Conservation (phyloP, 2,797 vertebrate species). For the Rhabdophis nuchalis region DNA sequence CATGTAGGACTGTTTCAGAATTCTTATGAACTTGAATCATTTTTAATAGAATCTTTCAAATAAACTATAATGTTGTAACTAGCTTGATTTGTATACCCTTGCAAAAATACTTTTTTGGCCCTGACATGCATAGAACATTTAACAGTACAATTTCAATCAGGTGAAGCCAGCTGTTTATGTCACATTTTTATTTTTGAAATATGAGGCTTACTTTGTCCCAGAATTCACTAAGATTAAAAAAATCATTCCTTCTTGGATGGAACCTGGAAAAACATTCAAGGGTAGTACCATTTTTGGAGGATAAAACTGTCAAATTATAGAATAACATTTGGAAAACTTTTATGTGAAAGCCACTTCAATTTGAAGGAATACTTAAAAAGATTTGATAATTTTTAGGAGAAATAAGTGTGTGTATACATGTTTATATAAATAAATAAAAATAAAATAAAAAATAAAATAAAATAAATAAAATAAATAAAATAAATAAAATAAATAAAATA, state of each 20-base stretch:
- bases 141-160: not conserved
- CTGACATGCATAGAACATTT: not conserved
- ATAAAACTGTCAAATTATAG: not conserved
- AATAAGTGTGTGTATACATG: not conserved
- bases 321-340: not conserved
- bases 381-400: not conserved
- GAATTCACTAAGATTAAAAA: not conserved
- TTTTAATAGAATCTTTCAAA: constrained; percentile 73
- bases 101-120: not conserved
- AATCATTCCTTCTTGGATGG: not conserved
- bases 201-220: not conserved
- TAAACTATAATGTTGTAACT: constrained; percentile 59
- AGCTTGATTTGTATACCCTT: not conserved
- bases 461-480: too few relatives aligned
- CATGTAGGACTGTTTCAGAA: constrained; percentile 55
- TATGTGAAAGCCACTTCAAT: not conserved
- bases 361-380: not conserved
- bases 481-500: too few relatives aligned
- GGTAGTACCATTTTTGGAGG: not conserved
- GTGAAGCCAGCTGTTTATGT: not conserved
- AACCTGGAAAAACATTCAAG: not conserved
- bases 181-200: not conserved
- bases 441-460: too few relatives aligned
- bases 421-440: not conserved
- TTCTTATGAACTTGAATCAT: constrained; percentile 71